Base-by-base conservation (phyloP, 1,140 invertebrate genomes). In the Alviniconcha marisindica region DNA sequence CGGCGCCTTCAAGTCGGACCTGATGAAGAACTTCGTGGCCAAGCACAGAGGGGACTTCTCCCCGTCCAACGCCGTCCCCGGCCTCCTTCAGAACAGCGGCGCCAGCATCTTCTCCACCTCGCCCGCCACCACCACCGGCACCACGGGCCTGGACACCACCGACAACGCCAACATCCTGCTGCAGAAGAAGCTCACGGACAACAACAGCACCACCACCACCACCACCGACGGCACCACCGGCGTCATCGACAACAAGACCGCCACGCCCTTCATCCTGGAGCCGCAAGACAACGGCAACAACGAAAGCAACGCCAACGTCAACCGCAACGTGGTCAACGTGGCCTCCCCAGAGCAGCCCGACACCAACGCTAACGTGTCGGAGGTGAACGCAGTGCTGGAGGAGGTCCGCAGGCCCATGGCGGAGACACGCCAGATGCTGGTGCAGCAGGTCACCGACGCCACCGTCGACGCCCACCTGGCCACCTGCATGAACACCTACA, bases 401-500 rank as follows among this genome's bases (percentile, higher is more conserved):
- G 88, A 88, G 36, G 88, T 89, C n/a, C 78, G 87, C 33, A 96
- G 98, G 90, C 97, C 97, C 92, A 96, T 97, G 89, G 96, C 97
- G 1, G 95, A 99, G 36, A 95, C 96, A 14, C 81, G 89, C 96
- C 76, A 77, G 5, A 38, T 31, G 76, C 51, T 83, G 60, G n/a
- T 83, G 66, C 44, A 54, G 51, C 88, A 91, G 81, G 92, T 93
- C 12, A 89, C 90, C 1, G 95, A 95, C 3, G 96, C 96, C 3
- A 97, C 99, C 38, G 96, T 99, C 74, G 95, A 96, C 83, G 97
- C 98, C 40, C 97, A 99, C 92, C 94, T 98, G 88, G 96, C 98
- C 91, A 99, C 98, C 79, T 99, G 98, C 94, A 97, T 98, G 92
- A 99, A 98, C 92, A 99, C 98, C 85, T 95, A 96, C 89, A 97